Base-by-base conservation (phyloP, 2,113 vertebrate genomes). In the Zapus hudsonius region DNA sequence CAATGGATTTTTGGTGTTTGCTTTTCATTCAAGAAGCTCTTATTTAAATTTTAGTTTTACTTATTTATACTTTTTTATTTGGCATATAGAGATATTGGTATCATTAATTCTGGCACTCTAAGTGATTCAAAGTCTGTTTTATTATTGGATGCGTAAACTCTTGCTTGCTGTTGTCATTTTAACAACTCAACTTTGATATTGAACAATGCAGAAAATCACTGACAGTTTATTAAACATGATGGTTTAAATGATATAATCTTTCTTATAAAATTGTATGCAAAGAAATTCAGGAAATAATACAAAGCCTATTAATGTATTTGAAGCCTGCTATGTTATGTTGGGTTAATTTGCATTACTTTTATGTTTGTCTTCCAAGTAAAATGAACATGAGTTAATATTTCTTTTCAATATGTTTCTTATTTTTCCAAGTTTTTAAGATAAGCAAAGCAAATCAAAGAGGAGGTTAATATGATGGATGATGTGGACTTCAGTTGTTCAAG, bases 401-500 rank as follows among this genome's bases (percentile, higher is more conserved):
- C 27, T 94, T 59, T 94, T 57, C 42, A 89, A 76, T 63, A 22
- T 17, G 88, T 83, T 80, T 85, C 25, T 82, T n/a, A n/a, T n/a
- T n/a, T 70, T 94, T 92, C 93, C 7, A 38, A 42, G 73, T 52
- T 94, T 94, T 93, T 69, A 90, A 84, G 69, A 8, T 92, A 91
- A 61, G 67, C 38, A 75, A 59, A 70, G 81, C 40, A 40, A 84
- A 87, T 44, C 52, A 90, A 87, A 95, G 3, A 70, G 59, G 72
- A 76, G 11, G 8, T 87, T 81, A 42, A 44, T 74, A n/a, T 91
- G 42, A 44, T 87, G 55, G 47, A 38, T 73, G 83, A 70, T 84
- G 66, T 64, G 5, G 8, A 74, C 25, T 64, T 92, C 6, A 93
- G 47, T 40, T 93, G 27, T 82, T 85, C n/a, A 70, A 83, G 29